phyloP scores from a whole-genome alignment of 2,113 vertebrate genomes.

The Petromus typicus region DNA sequence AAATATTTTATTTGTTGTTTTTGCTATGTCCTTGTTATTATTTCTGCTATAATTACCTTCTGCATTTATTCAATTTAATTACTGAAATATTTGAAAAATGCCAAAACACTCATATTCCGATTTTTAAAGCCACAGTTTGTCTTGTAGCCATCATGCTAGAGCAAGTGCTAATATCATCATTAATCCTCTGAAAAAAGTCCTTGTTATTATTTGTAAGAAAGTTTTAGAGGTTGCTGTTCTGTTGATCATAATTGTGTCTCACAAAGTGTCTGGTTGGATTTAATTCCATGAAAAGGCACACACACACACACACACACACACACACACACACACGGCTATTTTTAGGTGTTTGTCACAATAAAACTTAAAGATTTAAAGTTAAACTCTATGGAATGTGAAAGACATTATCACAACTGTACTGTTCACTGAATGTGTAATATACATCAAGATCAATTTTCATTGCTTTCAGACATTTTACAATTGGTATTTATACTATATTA shows the following conservation, averaged over 20 bases:
- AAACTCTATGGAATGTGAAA: not conserved
- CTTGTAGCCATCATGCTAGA: not conserved
- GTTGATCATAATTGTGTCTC: not conserved
- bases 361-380: not conserved
- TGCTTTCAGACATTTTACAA: not conserved
- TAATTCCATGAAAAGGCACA: not conserved
- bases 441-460: not conserved
- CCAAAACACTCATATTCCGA: not conserved
- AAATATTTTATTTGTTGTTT: not conserved
- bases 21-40: not conserved
- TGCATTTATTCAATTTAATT: not conserved
- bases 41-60: not conserved
- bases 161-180: not conserved
- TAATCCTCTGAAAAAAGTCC: not conserved
- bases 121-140: not conserved
- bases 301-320: not conserved
- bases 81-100: slow-evolving; percentile 1
- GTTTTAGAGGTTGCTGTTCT: not conserved
- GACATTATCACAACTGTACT: not conserved
- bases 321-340: not conserved
- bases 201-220: not conserved
- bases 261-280: not conserved
- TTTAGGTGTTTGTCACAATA: not conserved
- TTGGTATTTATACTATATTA: not conserved
- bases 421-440: not conserved